Evolutionary conservation across 2,888 invertebrate genomes (phyloP), one percentile per base, ranked within the genome.

Genomic region (Nysson spinosus): DNA sequence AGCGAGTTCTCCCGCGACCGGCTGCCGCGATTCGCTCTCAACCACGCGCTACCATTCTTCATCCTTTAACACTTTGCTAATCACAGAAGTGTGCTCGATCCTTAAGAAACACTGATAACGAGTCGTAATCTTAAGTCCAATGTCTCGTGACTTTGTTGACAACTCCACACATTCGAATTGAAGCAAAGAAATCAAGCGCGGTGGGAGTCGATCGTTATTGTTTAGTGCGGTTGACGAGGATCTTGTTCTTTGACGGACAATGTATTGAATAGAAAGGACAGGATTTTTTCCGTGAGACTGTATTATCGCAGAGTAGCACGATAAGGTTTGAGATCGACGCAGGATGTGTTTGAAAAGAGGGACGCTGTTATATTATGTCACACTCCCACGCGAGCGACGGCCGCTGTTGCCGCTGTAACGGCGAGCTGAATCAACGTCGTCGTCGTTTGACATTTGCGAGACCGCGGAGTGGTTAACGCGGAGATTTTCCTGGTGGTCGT

Each of bases 321-420:
- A 35, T 43, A 28, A 49, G 9, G 34, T 52, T 19, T 28, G 46
- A 49, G 42, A 55, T 42, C 37, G 34, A 60, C 44, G 20, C 37
- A 1, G 6, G 26, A 11, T 20, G 30, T 19, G 6, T 17, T 28
- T 30, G 20, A 35, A 56, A 47, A 50, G 35, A 30, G 49, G 35
- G 44, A 65, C 54, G 58, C 47, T 58, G 67, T 58, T 73, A 69
- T 83, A 80, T 85, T 85, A 85, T 85, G 85, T 84, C 85, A 85
- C 77, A 81, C 82, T 84, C 82, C 84, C 85, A 82, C 83, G 81
- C 85, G 81, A 82, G 78, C 80, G 80, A 80, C 79, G 80, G 77
- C 74, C 69, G 67, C 28, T 40, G 68, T 39, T 37, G 52, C 57
- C 58, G 72, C 74, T 66, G 75, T 69, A 14, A 51, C 75, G 66